These are phyloP conservation scores for Gorsachius goisagi DNA, from an alignment of 2,113 vertebrate genomes.

Conservation along the genomic window DNA sequence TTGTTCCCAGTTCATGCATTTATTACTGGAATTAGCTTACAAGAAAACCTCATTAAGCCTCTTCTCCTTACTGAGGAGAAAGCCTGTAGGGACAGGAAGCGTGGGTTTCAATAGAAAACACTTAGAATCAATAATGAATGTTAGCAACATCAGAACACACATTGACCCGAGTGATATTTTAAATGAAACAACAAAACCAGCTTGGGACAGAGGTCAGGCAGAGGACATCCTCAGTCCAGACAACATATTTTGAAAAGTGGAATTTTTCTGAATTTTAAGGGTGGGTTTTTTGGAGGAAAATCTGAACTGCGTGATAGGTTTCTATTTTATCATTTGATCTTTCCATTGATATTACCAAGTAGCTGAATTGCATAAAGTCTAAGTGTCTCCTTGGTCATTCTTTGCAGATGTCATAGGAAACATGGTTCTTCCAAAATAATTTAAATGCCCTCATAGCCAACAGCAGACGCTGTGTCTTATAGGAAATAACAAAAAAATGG, in stretches of 20 bases:
- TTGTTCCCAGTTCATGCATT: slow-evolving; percentile 34
- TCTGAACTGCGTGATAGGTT: background rate
- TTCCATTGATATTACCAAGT: background rate
- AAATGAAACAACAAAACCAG: slow-evolving; percentile 13
- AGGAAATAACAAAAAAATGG: background rate
- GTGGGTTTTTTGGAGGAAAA: accelerated
- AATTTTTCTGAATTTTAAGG: background rate
- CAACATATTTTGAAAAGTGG: background rate
- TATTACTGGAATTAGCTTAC: slow-evolving; percentile 60
- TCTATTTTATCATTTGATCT: background rate
- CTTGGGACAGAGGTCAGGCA: background rate
- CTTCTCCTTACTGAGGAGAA: slow-evolving; percentile 24
- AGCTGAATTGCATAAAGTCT: background rate
- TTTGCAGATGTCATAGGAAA: background rate
- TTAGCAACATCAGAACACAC: slow-evolving; percentile 22
- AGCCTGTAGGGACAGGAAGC: slow-evolving; percentile 34
- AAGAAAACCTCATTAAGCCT: slow-evolving; percentile 50
- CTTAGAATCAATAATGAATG: slow-evolving; percentile 49
- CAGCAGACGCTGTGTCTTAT: background rate
- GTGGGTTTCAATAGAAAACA: slow-evolving; percentile 51
- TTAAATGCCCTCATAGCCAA: background rate
- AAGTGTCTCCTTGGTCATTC: background rate
- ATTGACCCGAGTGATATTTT: background rate
- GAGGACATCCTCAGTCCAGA: background rate
- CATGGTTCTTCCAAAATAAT: background rate